phyloP scores from a whole-genome alignment of 2,113 vertebrate genomes.

The Prietella phreatophila region DNA sequence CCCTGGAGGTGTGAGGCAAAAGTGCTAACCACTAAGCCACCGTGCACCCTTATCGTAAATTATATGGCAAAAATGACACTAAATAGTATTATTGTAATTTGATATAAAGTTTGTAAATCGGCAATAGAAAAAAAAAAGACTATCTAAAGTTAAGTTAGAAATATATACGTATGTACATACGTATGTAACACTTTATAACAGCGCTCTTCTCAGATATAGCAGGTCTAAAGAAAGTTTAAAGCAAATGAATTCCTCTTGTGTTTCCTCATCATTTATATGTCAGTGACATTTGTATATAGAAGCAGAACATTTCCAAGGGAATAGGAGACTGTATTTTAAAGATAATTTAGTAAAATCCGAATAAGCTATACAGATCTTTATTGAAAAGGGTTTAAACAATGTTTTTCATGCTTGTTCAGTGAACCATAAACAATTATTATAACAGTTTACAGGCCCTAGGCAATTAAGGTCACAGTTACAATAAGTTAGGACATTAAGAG shows the following conservation, averaged over 20 bases:
- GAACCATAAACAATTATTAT: no score
- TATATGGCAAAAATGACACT: not conserved
- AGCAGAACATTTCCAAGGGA: conserved; percentile 60
- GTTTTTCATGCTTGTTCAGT: no score
- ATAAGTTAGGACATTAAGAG: no score
- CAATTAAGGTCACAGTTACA: no score
- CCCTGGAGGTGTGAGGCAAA: no score
- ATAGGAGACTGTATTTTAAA: conserved; percentile 17
- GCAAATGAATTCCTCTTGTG: not conserved
- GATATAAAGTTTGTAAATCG: not conserved
- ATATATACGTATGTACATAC: not conserved
- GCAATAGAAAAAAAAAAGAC: no score
- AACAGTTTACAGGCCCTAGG: no score
- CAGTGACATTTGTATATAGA: not conserved
- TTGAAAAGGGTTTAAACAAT: no score
- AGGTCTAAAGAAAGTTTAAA: not conserved
- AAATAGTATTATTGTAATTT: not conserved
- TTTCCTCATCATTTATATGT: not conserved
- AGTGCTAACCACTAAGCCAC: no score
- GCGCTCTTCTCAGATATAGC: not conserved
- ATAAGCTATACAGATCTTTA: no score
- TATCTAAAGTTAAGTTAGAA: not conserved
- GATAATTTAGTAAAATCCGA: no score
- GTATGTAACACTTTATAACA: not conserved
- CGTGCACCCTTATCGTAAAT: no score